Evolutionary conservation across 2,888 invertebrate species (phyloP).

Genomic region (Ditula angustiorana): DNA sequence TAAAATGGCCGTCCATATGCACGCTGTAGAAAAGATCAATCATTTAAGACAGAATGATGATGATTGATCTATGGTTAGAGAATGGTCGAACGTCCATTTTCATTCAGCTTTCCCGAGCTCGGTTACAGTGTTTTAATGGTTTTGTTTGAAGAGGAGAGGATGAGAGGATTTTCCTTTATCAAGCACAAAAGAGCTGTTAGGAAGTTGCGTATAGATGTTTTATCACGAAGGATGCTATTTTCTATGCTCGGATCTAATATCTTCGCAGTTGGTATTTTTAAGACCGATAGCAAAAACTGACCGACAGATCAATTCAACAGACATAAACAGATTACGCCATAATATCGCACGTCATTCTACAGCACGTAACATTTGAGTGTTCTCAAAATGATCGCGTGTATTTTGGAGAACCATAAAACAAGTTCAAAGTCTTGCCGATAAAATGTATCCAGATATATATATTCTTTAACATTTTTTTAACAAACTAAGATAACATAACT

Average conservation of each 20-base stretch:
- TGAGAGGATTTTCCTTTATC: slow-evolving; percentile 21
- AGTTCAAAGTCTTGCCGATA: slow-evolving; percentile 22
- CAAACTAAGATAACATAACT: not conserved
- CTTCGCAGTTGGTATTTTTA: slow-evolving; percentile 16
- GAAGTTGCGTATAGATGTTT: slow-evolving; percentile 24
- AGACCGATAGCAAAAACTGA: not conserved
- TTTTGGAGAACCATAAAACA: slow-evolving; percentile 21
- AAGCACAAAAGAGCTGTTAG: slow-evolving; percentile 21
- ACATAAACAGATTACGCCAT: slow-evolving; percentile 15
- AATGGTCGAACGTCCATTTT: slow-evolving; percentile 30
- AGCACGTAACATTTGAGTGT: slow-evolving; percentile 26
- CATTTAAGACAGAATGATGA: slow-evolving; percentile 33
- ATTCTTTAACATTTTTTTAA: not conserved
- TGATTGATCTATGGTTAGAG: slow-evolving; percentile 34
- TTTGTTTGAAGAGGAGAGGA: slow-evolving; percentile 12
- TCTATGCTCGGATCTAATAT: not conserved
- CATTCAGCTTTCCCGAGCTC: slow-evolving; percentile 34
- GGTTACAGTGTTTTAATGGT: slow-evolving; percentile 14
- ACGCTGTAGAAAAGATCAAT: slow-evolving; percentile 34
- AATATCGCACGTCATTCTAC: slow-evolving; percentile 13
- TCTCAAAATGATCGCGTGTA: slow-evolving; percentile 16
- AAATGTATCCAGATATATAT: not conserved
- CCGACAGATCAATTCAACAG: slow-evolving; percentile 26
- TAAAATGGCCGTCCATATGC: slow-evolving; percentile 27
- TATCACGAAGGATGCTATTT: slow-evolving; percentile 17